Conservation (phyloP, 2,113 vertebrate species). For the Carlito syrichta region DNA sequence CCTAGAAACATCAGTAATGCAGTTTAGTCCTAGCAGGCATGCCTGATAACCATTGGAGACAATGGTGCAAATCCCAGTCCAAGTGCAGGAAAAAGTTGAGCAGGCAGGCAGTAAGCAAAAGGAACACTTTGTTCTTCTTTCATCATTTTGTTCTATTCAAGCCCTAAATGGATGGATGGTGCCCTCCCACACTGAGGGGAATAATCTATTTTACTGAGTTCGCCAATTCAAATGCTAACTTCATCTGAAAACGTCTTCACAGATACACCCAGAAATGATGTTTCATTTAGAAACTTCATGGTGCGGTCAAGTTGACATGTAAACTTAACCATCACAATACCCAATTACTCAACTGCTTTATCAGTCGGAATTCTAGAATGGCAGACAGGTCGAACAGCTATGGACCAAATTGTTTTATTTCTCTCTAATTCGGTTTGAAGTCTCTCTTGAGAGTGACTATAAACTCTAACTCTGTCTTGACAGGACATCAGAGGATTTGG, state of each 20-base stretch:
- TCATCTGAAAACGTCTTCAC: not conserved
- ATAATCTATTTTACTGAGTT: not conserved
- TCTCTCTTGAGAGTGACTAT: not conserved
- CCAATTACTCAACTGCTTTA: not conserved
- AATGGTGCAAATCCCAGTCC: not conserved
- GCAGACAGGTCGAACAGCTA: not conserved
- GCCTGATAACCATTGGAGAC: not conserved
- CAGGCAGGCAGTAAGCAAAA: not conserved
- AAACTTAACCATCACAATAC: not conserved
- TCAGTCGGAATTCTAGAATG: no score
- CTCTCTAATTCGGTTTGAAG: not conserved
- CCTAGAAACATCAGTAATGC: not conserved
- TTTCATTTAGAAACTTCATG: not conserved
- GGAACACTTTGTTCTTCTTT: not conserved
- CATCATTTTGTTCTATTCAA: not conserved
- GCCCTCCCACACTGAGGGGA: fast-evolving
- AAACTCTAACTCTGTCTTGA: not conserved
- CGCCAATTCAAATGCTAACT: not conserved
- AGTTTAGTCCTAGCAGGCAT: not conserved
- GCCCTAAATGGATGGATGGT: not conserved
- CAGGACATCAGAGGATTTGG: not conserved
- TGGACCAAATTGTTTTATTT: not conserved
- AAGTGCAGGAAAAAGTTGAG: not conserved
- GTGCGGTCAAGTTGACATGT: not conserved
- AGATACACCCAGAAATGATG: not conserved